Base-by-base conservation (phyloP, 2,797 vertebrate genomes). In the Rhyacichthys aspro region DNA sequence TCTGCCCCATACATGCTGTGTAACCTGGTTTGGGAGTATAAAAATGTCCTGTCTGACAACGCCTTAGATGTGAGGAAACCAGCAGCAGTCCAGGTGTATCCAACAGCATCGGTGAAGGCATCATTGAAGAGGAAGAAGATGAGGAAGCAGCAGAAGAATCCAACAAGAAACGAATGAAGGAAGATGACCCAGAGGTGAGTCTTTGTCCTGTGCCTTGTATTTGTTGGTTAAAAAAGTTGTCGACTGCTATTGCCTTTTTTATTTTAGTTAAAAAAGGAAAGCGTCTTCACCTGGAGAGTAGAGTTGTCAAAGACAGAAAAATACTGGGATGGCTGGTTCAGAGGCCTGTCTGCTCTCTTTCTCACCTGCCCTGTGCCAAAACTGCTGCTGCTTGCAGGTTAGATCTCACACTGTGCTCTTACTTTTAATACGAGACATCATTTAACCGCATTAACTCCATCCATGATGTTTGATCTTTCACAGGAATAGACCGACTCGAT, bases 251-350 rank as follows among this genome's bases (percentile, higher is more conserved):
- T 37, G 38, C 12, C 6, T 9, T 9, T 16, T 50, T 50, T 50
- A 15, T 5, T 74, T 54, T 55, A 98, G 97, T 91, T 91, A 5
- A 98, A 96, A 76, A 97, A 98, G 74, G 96, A 98, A 67, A 94
- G 92, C 62, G 67, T 95, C 9, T 99, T 95, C 68, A 97, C 96
- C 34, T 99, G 98, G 97, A 87, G 96, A 72, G 95, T 99, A 43
- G 97, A 99, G 55, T 91, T 99, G 81, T 92, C 98, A 11, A 98
- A 97, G 90, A 99, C 98, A 0, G 97, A 99, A 52, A 96, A 96
- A 74, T 99, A 97, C 79, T 99, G 98, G 98, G 96, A 99, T 1
- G 98, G 98, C 78, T 99, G 98, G 97, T 99, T 99, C 84, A 89
- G 93, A 81, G 98, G 98, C 32, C 91, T 98, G 47, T 99, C 98